These are phyloP conservation scores for Pachyrhynchus sulphureomaculatus DNA, from an alignment of 1,140 invertebrate genomes.

Conservation along the genomic window DNA sequence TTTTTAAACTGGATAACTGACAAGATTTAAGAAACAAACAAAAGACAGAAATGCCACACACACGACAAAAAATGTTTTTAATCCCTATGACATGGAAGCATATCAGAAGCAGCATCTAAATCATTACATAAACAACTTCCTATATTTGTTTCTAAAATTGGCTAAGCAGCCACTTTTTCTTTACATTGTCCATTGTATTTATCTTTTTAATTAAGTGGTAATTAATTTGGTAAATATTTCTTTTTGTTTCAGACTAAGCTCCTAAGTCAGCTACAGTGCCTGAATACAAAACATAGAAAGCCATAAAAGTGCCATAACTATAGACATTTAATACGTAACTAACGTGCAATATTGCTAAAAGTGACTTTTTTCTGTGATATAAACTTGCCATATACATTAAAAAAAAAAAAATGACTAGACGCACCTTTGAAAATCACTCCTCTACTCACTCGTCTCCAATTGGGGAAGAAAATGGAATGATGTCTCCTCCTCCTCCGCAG, in stretches of 20 bases:
- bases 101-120: too few species aligned
- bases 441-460: slow-evolving; percentile 41
- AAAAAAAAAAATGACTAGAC: slow-evolving; percentile 45
- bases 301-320: slow-evolving; percentile 49
- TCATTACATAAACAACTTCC: too few species aligned
- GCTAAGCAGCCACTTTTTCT: too few species aligned
- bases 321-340: slow-evolving; percentile 42
- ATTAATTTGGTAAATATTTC: neutral
- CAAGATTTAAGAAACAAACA: too few species aligned
- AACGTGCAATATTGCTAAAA: slow-evolving; percentile 47
- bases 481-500: slow-evolving; percentile 50
- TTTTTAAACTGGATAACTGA: too few species aligned
- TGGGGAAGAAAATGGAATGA: slow-evolving; percentile 43
- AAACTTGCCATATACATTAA: slow-evolving; percentile 37
- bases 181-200: too few species aligned
- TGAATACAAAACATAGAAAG: slow-evolving; percentile 24
- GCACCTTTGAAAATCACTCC: slow-evolving; percentile 42
- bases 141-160: too few species aligned
- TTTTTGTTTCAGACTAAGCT: slow-evolving; percentile 28
- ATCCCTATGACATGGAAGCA: too few species aligned
- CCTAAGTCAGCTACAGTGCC: slow-evolving; percentile 9
- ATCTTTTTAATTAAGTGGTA: too few species aligned
- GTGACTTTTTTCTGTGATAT: slow-evolving; percentile 47
- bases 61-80: too few species aligned
- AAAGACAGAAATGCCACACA: too few species aligned